Evolutionary conservation across 2,797 vertebrate genomes (phyloP), one percentile per base, ranked within the genome.

Genomic region (Galago senegalensis): DNA sequence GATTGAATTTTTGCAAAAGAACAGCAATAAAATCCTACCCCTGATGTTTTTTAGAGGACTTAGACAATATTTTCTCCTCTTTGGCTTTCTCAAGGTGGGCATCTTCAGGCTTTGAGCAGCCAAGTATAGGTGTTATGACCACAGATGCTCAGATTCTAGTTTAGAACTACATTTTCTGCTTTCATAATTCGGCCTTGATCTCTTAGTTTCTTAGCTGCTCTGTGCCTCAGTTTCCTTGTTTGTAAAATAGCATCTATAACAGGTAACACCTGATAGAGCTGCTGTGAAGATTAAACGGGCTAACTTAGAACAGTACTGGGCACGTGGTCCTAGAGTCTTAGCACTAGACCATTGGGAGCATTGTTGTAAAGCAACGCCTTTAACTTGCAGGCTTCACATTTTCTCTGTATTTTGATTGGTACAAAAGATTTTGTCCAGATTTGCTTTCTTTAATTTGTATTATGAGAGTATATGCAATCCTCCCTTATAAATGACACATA

Each of bases 1-100:
- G 18, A 75, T 49, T 72, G 69, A 56, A n/a, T 76, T 93, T 84
- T 53, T 69, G 9, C 82, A 40, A 93, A 93, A 90, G 11, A 93
- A 29, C 18, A 87, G 13, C 82, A 73, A 73, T 60, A 53, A 88
- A 94, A 46, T 85, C 17, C 20, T 79, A 20, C 75, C 27, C 31
- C 25, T 82, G 53, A 60, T 82, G n/a, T 72, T 90, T 92, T 27
- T 67, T 84, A 83, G 49, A 34, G 46, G 12, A 17, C 89, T 73
- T 75, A 43, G 75, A 49, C 2, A 49, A 49, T 49, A 37, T 88
- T 88, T 85, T 73, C n/a, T 34, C 53, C 56, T 81, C 34, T 89
- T 86, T 81, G 16, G 21, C 60, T 81, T 76, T 93, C 60, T 88
- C 34, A 88, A 69, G 21, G 31, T 58, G 25, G 13, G 0, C 76